Evolutionary conservation across 2,797 vertebrate genomes (phyloP).

Genomic region (Salmo trutta): DNA sequence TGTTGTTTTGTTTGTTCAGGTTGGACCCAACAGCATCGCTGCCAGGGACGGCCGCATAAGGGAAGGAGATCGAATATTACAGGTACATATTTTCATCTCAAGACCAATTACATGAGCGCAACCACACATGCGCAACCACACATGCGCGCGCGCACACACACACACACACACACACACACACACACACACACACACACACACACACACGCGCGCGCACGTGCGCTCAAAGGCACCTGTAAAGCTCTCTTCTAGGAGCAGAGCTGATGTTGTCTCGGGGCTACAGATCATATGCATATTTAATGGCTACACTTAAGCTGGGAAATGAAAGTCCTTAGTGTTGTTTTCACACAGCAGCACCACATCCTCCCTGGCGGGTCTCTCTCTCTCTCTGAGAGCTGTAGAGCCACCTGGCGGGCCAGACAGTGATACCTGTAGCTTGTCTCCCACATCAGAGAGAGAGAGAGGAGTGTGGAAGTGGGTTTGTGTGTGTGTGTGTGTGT

Average conservation of each 20-base stretch:
- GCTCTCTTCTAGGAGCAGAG: not conserved
- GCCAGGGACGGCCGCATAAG: conserved; percentile 91
- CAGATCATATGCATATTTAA: conserved; percentile 63
- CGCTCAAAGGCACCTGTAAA: not conserved
- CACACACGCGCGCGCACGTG: too few relatives aligned
- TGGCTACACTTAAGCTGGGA: conserved; percentile 54
- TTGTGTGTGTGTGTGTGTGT: too few relatives aligned
- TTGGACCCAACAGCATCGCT: conserved; percentile 92
- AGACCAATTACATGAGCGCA: not conserved
- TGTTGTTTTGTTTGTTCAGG: conserved; percentile 65
- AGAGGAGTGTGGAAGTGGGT: not conserved
- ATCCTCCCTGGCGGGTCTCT: not conserved
- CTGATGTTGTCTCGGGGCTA: conserved; percentile 30
- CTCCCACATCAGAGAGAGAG: not conserved
- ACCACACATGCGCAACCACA: not conserved
- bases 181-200: too few relatives aligned
- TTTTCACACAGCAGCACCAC: conserved; percentile 43
- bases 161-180: too few relatives aligned
- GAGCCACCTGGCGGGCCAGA: not conserved
- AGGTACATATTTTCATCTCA: conserved; percentile 70
- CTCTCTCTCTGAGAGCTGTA: not conserved
- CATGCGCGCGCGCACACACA: not conserved
- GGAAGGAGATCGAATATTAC: conserved; percentile 93
- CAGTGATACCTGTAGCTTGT: too few relatives aligned
- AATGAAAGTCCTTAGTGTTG: conserved; percentile 50